Base-by-base conservation (phyloP, 2,888 invertebrate species). In the Conus canariensis region DNA sequence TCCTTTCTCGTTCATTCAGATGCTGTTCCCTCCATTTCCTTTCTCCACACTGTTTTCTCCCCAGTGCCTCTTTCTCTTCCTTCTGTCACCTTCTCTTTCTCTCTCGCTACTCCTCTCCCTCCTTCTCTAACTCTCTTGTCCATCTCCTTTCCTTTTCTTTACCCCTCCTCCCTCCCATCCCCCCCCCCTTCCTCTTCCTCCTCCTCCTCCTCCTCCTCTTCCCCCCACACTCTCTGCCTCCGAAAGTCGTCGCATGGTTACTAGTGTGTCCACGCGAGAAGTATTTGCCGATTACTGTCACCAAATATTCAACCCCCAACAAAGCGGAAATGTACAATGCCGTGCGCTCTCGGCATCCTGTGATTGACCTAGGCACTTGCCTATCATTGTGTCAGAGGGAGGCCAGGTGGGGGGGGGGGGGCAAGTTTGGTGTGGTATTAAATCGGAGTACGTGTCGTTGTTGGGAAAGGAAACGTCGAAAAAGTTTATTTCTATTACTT, bases 231-330 rank as follows among this genome's bases (percentile, higher is more conserved):
- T 16, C 59, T 9, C 60, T 14, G 14, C 25, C 80, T 58, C 22
- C 10, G 58, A 19, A 22, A 9, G 59, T 83, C 19, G 58, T 74
- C 83, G 58, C 83, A 58, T 85, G 85, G 85, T 85, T 12, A 60
- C 85, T 85, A 25, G 85, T 85, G 85, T 64, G 80, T 88, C 80
- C 88, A 88, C 88, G 88, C 88, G 88, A 80, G 64, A 88, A 22
- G 82, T 80, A 45, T 60, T 88, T 82, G 80, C 82, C 80, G 88
- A 88, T 88, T 88, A 45, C 64, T 89, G 88, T 90, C 91, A 88
- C 85, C 91, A 90, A 90, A 90, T 91, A 91, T 90, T 85, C 90
- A 90, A 90, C 88, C 88, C 88, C 88, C 90, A 91, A 90, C 90
- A 67, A 88, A 88, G 91, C 90, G 91, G 90, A 91, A 91, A 91